Evolutionary conservation across 2,797 vertebrate species (phyloP), one percentile per base, ranked within the genome.

Genomic region (Lates japonicus): DNA sequence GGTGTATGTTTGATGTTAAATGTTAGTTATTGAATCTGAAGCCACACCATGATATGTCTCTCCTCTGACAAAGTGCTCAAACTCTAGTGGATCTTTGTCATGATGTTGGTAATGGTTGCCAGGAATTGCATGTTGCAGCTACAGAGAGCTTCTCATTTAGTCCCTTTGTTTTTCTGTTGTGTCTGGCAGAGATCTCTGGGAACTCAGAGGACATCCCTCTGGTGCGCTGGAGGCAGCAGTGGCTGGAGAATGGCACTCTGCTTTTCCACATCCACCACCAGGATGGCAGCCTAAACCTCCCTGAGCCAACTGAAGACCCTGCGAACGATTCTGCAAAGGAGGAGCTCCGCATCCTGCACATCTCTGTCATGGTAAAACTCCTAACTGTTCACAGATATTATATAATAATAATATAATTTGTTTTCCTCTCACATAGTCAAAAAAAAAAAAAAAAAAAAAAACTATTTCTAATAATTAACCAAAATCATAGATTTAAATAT

Each of bases 251-350:
- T 0, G 98, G 98, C 58, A 99, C 98, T 0, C 87, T 99, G 59
- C 98, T 99, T 67, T 99, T 99, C 88, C 98, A 99, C 91, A 99
- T 99, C 88, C 98, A 99, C 88, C 98, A 99, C 87, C 98, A 99
- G 81, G 98, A 99, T 0, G 97, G 98, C 7, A 94, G 96, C 55
- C 94, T 96, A 37, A 98, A 84, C 82, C 93, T 97, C 10, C 97
- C 97, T 0, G 97, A 98, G 48, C 95, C 97, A 2, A 99, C 98
- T 0, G 95, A 97, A 1, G 97, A 99, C 48, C 97, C 98, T 0
- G 96, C 96, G 83, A 96, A 95, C 0, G 96, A 97, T 66, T 97
- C 97, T 0, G 97, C 97, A 0, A 98, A 99, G 73, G 98, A 99
- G 72, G 98, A 99, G 77, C 96, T 99, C 33, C 96, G 98, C 76